Evolutionary conservation across 2,113 vertebrate species (phyloP).

Genomic region (Nothocercus nigrocapillus): DNA sequence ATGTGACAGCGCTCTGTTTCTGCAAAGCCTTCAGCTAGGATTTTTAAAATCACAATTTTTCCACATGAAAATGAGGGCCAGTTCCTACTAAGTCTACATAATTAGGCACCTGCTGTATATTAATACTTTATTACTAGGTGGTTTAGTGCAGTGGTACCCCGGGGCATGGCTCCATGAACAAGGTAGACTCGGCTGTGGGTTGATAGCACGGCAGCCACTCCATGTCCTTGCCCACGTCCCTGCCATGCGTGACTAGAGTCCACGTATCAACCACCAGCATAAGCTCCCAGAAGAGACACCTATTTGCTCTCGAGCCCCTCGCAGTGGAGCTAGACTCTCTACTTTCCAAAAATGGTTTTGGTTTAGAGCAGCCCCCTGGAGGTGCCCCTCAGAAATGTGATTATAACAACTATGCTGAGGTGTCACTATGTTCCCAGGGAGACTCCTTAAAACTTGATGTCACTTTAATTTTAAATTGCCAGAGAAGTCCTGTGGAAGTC

Average conservation of each 20-base stretch:
- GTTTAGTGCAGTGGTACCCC: not conserved
- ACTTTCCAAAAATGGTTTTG: too few relatives aligned
- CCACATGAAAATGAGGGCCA: not conserved
- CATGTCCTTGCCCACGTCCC: rapidly evolving
- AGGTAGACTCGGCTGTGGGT: not conserved
- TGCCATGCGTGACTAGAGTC: not conserved
- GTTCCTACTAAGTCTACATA: conserved; percentile 12
- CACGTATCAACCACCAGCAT: not conserved
- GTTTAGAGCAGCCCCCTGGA: not conserved
- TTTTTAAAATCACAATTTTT: conserved; percentile 23
- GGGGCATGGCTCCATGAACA: not conserved
- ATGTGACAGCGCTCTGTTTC: conserved; percentile 17
- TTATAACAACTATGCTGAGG: not conserved
- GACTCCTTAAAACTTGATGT: not conserved
- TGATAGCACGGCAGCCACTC: not conserved
- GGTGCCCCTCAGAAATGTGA: not conserved
- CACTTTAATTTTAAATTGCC: not conserved
- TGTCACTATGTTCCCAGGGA: not conserved
- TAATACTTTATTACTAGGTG: conserved; percentile 19
- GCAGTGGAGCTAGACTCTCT: not conserved
- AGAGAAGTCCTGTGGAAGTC: not conserved
- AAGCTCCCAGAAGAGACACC: not conserved
- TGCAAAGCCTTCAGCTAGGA: conserved; percentile 31
- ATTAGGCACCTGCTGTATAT: conserved; percentile 13
- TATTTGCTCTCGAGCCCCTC: not conserved